Evolutionary conservation across 2,113 vertebrate species (phyloP).

Genomic region (Anseranas semipalmata): DNA sequence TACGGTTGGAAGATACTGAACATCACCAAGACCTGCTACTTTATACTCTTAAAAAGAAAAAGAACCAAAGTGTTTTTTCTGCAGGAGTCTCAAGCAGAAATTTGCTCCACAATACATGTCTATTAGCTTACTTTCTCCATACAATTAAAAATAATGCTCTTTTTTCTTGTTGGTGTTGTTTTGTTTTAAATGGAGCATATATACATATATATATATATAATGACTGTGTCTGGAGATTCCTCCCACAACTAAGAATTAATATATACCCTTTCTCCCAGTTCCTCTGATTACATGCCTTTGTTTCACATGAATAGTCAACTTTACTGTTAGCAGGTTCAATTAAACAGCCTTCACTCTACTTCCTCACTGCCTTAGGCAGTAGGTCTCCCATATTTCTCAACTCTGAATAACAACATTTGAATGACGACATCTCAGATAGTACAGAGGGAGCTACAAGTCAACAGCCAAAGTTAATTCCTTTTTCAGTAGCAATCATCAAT

Average conservation of each 20-base stretch:
- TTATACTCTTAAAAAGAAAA: background rate
- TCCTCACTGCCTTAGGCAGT: background rate
- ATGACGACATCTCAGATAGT: background rate
- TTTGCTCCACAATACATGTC: background rate
- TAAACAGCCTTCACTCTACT: slow-evolving; percentile 26
- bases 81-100: background rate
- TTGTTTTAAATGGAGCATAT: no score
- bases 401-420: slow-evolving; percentile 35
- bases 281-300: slow-evolving; percentile 4
- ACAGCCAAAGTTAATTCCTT: slow-evolving; percentile 28
- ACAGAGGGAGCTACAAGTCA: slow-evolving; percentile 1
- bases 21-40: background rate
- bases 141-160: background rate
- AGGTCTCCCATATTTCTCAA: background rate
- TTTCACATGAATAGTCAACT: background rate
- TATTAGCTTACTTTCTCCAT: background rate
- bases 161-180: no score
- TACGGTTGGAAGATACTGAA: background rate
- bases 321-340: slow-evolving; percentile 43
- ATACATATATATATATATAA: background rate
- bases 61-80: accelerated
- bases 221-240: background rate
- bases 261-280: background rate
- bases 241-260: background rate
- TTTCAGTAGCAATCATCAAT: slow-evolving; percentile 17